These are phyloP conservation scores for Zophobas atratus DNA, from an alignment of 1,140 invertebrate species.

Conservation along the genomic window DNA sequence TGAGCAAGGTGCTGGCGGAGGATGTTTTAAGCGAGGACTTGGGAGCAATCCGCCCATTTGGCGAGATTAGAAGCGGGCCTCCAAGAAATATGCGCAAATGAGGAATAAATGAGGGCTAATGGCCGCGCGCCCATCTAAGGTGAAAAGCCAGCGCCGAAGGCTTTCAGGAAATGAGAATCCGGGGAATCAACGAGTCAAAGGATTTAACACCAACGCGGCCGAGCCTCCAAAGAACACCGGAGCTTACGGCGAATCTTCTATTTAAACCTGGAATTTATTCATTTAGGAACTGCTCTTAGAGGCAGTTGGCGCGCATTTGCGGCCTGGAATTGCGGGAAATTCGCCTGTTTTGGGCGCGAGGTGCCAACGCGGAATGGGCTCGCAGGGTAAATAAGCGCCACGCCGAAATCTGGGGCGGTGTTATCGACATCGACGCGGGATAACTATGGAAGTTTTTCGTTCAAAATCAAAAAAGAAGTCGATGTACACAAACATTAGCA, in stretches of 20 bases:
- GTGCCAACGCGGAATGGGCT: not conserved
- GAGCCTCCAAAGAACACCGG: not conserved
- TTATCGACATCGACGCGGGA: no score
- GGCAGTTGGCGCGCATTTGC: not conserved
- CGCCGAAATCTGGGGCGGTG: no score
- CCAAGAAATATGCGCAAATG: constrained; percentile 26
- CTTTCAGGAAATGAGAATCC: constrained; percentile 29
- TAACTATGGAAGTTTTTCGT: no score
- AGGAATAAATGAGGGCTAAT: constrained; percentile 26
- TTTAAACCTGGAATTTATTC: constrained; percentile 14
- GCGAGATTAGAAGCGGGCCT: constrained; percentile 23
- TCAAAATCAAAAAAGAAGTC: no score
- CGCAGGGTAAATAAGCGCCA: no score
- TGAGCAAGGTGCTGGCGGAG: not conserved
- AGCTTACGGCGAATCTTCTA: constrained; percentile 2
- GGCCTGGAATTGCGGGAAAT: not conserved
- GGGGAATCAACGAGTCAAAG: constrained; percentile 23
- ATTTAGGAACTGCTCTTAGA: not conserved
- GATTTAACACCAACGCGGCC: constrained; percentile 3
- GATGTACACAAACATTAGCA: no score
- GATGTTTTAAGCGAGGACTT: constrained; percentile 20
- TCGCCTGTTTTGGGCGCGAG: not conserved
- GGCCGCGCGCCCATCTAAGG: constrained; percentile 11
- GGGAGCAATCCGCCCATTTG: constrained; percentile 19
- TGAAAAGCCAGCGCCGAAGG: constrained; percentile 22